Base-by-base conservation (phyloP, 2,888 invertebrate genomes). In the Nephrotoma flavescens region DNA sequence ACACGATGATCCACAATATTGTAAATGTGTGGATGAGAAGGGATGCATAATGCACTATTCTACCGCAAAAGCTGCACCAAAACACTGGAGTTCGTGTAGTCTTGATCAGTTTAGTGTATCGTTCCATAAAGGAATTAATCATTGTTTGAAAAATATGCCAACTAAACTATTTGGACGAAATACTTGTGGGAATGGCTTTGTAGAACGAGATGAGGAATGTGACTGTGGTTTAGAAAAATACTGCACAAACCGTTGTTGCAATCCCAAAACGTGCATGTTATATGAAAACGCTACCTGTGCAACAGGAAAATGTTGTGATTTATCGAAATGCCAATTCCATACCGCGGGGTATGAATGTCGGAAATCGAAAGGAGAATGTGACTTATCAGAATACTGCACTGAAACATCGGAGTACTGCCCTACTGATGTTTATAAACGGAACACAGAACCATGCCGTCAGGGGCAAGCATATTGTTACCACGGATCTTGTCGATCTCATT, bases 11-110 rank as follows among this genome's bases (percentile, higher is more conserved):
- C 95, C 95, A 0, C 94, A 94, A 83, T 95, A 95, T 83, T 99
- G 99, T 91, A 93, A 94, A 84, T 99, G 99, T 90, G 95, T 95
- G 0, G 96, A 96, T 87, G 96, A 96, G 86, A 7, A 96, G 86
- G 41, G 96, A 88, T 99, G 99, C 90, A 98, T 99, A 88, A 99
- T 99, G 99, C 96, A 98, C 2, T 96, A 98, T 0, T 97, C 97
- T 5, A 97, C 97, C 89, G 97, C 98, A 88, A 95, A 95, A 0
- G 94, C 95, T 2, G 94, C 94, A 6, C 98, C 98, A 0, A 95
- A 95, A 0, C 96, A 96, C 89, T 99, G 99, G 99, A 99, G 98
- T 4, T 96, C 97, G 0, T 99, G 99, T 91, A 98, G 98, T 89
- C 93, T 97, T 88, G 96, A 97, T 89, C 97, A 97, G 89, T 92